phyloP scores from a whole-genome alignment of 1,140 invertebrate species.

The Archivesica marissinica region DNA sequence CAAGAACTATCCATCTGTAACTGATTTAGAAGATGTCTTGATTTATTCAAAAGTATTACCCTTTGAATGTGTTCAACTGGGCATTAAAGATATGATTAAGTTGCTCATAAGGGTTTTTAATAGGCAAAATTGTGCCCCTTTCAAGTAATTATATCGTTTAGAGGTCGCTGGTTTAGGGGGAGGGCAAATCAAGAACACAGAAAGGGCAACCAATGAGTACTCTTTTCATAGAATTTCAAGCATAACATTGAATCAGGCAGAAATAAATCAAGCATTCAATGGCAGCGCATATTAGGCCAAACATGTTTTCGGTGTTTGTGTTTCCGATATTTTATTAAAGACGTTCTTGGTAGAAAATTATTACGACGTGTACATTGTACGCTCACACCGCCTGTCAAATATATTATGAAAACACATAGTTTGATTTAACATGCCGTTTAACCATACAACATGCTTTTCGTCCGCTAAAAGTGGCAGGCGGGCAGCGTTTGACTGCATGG shows the following conservation, averaged over 20 bases:
- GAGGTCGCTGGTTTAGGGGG: slow-evolving; percentile 1
- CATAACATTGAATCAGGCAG: not conserved
- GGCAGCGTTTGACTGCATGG: too few relatives aligned
- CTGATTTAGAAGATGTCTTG: not conserved
- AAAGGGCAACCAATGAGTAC: not conserved
- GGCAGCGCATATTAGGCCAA: too few relatives aligned
- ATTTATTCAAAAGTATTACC: slow-evolving; percentile 11
- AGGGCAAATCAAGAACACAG: not conserved
- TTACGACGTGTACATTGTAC: too few relatives aligned
- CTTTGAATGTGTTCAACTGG: slow-evolving; percentile 25
- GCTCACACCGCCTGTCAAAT: too few relatives aligned
- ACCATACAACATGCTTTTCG: too few relatives aligned
- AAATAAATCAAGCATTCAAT: not conserved
- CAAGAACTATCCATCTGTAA: not conserved
- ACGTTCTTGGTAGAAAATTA: too few relatives aligned
- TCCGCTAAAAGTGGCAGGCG: too few relatives aligned
- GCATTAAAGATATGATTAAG: slow-evolving; percentile 30
- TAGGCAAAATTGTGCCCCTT: not conserved
- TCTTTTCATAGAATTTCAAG: slow-evolving; percentile 6
- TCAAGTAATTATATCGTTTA: slow-evolving; percentile 25
- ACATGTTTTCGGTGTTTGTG: too few relatives aligned
- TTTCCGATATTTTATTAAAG: too few relatives aligned
- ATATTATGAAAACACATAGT: too few relatives aligned
- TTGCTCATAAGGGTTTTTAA: slow-evolving; percentile 31
- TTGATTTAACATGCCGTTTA: too few relatives aligned